Conservation (phyloP, 1,140 invertebrate species). For the Neodiprion lecontei region DNA sequence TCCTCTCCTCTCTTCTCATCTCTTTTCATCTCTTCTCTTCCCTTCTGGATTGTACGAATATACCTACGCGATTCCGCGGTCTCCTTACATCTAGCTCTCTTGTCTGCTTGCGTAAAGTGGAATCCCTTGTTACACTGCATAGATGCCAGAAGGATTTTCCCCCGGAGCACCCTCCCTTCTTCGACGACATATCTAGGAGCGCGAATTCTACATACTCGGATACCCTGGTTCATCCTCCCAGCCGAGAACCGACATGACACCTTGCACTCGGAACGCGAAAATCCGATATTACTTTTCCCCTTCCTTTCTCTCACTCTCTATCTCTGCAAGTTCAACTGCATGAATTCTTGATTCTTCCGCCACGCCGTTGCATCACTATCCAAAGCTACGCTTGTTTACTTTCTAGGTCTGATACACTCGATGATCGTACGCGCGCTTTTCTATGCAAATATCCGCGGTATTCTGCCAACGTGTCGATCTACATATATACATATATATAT, state of each 20-base stretch:
- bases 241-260: background rate
- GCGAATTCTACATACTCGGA: background rate
- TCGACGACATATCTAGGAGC: background rate
- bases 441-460: too few relatives aligned
- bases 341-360: slow-evolving; percentile 23
- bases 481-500: too few relatives aligned
- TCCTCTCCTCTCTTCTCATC: too few relatives aligned
- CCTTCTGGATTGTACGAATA: too few relatives aligned
- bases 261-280: background rate
- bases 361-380: too few relatives aligned
- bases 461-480: too few relatives aligned
- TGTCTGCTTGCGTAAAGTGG: slow-evolving; percentile 1
- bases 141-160: slow-evolving; percentile 3
- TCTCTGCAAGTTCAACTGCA: slow-evolving; percentile 15
- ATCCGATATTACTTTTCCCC: slow-evolving; percentile 17
- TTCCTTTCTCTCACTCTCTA: slow-evolving; percentile 14
- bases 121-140: too few relatives aligned
- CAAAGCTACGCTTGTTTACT: too few relatives aligned
- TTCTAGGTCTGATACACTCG: too few relatives aligned
- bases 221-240: background rate
- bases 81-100: background rate
- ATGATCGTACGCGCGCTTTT: too few relatives aligned
- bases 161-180: background rate
- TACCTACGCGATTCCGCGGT: slow-evolving; percentile 15
- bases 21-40: too few relatives aligned